Conservation (phyloP, 2,888 invertebrate species). For the Cryptops parisi region DNA sequence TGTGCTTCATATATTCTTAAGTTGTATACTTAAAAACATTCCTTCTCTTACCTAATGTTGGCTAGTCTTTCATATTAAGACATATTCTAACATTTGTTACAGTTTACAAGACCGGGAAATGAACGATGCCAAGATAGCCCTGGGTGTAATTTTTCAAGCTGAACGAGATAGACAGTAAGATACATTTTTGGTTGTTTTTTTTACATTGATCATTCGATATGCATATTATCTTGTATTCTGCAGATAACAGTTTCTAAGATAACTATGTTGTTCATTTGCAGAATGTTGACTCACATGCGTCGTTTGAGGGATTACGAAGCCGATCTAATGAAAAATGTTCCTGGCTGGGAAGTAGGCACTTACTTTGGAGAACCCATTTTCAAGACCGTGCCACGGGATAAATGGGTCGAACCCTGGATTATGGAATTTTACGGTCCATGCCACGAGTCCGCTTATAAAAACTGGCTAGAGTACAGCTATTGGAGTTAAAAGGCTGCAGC, state of each 20-base stretch:
- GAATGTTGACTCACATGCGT: conserved; percentile 55
- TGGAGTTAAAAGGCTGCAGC: too few relatives aligned
- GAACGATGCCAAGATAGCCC: conserved; percentile 55
- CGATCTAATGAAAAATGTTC: conserved; percentile 75
- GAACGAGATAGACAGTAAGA: conserved; percentile 67
- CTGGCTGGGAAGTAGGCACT: conserved; percentile 83
- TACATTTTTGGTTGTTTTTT: conserved; percentile 8
- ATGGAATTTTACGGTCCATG: conserved; percentile 62
- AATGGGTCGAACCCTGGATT: conserved; percentile 46
- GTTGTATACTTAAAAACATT: too few relatives aligned
- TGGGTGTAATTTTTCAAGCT: conserved; percentile 60
- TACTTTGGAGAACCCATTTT: conserved; percentile 71
- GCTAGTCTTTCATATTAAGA: too few relatives aligned
- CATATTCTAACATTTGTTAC: too few relatives aligned
- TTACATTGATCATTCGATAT: too few relatives aligned
- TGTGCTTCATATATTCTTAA: too few relatives aligned
- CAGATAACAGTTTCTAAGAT: too few relatives aligned
- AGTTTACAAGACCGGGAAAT: too few relatives aligned
- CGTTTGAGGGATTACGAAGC: conserved; percentile 69
- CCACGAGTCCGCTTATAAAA: too few relatives aligned
- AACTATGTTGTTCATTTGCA: conserved; percentile 27
- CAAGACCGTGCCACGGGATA: conserved; percentile 49
- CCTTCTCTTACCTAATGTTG: too few relatives aligned
- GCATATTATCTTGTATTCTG: too few relatives aligned
- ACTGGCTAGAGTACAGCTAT: too few relatives aligned